phyloP scores from a whole-genome alignment of 2,797 vertebrate species.

The Hoplostethus mediterraneus region DNA sequence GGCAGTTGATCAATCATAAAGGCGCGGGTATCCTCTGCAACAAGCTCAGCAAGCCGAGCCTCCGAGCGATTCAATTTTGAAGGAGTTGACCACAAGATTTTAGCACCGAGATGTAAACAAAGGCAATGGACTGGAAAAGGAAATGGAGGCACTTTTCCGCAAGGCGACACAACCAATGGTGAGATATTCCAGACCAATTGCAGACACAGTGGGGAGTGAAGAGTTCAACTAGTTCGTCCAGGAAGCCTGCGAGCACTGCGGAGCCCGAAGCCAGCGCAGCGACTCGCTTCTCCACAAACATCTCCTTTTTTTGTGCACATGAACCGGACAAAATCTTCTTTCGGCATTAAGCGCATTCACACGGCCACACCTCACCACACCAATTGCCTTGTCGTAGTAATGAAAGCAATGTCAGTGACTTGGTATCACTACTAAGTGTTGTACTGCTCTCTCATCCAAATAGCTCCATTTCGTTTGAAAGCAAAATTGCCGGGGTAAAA shows the following conservation, averaged over 20 bases:
- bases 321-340: background rate
- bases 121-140: constrained; percentile 14
- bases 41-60: background rate
- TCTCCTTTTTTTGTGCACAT: background rate
- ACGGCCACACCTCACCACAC: background rate
- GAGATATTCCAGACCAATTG: too few relatives aligned
- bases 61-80: background rate
- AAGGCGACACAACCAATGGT: too few relatives aligned
- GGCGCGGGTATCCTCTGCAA: background rate
- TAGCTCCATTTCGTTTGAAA: background rate
- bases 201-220: too few relatives aligned
- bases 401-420: background rate
- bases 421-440: background rate
- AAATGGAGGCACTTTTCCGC: constrained; percentile 1
- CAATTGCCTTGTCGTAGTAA: background rate
- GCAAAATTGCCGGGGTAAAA: background rate
- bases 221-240: too few relatives aligned
- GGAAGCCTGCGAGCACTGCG: too few relatives aligned
- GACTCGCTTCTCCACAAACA: background rate
- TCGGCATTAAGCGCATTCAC: background rate
- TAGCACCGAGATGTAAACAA: constrained; percentile 22
- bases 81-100: background rate
- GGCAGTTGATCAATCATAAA: background rate
- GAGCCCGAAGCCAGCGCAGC: background rate
- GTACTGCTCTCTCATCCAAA: background rate